Evolutionary conservation across 1,140 invertebrate genomes (phyloP).

Genomic region (Dufourea novaeangliae): DNA sequence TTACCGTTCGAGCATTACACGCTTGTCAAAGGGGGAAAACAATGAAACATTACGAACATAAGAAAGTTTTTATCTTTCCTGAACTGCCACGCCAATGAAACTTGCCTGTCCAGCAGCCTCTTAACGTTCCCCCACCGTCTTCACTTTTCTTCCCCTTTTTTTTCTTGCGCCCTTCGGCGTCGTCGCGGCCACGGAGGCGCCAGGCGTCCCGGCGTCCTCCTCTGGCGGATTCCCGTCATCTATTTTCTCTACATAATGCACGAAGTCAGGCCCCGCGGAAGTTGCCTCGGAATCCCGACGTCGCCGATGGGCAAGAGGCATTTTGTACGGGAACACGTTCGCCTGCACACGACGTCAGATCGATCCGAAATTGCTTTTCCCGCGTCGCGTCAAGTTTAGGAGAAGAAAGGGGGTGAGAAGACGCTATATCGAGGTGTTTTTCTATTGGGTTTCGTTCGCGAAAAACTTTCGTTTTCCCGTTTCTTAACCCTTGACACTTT

Average conservation of each 20-base stretch:
- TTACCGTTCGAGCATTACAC: too few species aligned
- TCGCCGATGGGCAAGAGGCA: not conserved
- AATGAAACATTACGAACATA: not conserved
- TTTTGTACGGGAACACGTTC: slow-evolving; percentile 23
- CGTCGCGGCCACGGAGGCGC: slow-evolving; percentile 65
- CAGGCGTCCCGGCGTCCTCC: slow-evolving; percentile 74
- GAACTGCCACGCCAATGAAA: not conserved
- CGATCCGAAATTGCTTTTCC: slow-evolving; percentile 34
- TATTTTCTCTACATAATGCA: slow-evolving; percentile 73
- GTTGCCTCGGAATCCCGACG: slow-evolving; percentile 13
- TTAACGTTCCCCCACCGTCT: too few species aligned
- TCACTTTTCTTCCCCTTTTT: not conserved
- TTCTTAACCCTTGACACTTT: too few species aligned
- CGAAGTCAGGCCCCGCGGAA: slow-evolving; percentile 46
- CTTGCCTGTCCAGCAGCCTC: too few species aligned
- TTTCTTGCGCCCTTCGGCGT: not conserved
- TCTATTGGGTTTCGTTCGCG: slow-evolving; percentile 15
- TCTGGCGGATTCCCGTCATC: slow-evolving; percentile 66
- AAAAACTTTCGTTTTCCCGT: too few species aligned
- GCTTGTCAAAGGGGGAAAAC: too few species aligned
- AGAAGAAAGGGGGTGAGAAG: slow-evolving; percentile 2
- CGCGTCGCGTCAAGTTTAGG: not conserved
- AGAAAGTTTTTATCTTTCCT: not conserved
- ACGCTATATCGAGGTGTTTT: not conserved
- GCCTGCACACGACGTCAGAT: slow-evolving; percentile 13